Evolutionary conservation across 2,797 vertebrate species (phyloP).

Genomic region (Liasis olivaceus): DNA sequence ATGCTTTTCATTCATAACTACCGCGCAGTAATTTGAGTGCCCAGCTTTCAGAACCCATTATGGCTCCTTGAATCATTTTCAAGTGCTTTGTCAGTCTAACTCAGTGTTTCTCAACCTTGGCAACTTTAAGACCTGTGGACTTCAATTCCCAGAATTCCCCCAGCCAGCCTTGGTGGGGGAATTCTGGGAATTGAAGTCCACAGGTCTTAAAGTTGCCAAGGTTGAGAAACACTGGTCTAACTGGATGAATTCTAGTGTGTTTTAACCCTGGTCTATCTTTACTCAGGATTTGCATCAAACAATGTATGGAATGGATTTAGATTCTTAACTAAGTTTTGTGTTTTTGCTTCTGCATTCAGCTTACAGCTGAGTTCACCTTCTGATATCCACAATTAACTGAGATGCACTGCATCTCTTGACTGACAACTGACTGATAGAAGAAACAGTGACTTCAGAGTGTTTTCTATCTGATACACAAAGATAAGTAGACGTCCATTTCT

Average conservation of each 20-base stretch:
- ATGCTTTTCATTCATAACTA: neutral
- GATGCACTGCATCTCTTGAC: neutral
- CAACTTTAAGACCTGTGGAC: no score
- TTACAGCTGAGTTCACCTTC: neutral
- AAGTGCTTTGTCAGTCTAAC: neutral
- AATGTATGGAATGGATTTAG: no score
- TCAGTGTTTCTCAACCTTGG: no score
- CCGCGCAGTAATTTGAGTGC: neutral
- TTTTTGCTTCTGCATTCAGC: neutral
- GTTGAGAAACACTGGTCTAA: neutral
- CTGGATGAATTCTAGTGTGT: neutral
- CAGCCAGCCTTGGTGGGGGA: no score
- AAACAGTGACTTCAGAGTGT: neutral
- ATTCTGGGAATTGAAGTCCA: no score
- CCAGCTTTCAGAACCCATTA: neutral
- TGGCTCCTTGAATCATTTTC: neutral
- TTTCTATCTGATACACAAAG: rapidly evolving
- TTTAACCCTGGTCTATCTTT: neutral
- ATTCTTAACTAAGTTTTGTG: no score
- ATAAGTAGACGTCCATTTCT: neutral
- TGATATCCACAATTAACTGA: neutral
- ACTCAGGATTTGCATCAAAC: no score
- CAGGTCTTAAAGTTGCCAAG: no score
- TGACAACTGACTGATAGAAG: neutral
- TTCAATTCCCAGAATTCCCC: no score